Evolutionary conservation across 2,888 invertebrate genomes (phyloP).

Genomic region (Corbicula japonica): DNA sequence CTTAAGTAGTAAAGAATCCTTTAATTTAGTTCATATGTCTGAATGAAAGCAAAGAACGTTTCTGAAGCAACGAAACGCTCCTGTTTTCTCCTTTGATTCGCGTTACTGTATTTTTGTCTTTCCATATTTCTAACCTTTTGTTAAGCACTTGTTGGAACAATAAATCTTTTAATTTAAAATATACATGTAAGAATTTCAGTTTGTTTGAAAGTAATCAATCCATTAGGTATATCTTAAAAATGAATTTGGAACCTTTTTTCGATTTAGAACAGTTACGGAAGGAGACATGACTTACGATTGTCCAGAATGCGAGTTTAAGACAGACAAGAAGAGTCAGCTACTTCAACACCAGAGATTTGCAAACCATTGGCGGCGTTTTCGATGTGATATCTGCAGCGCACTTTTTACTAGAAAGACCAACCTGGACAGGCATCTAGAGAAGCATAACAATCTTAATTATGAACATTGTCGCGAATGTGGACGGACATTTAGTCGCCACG

Average conservation of each 20-base stretch:
- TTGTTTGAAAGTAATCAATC: neutral
- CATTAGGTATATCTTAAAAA: neutral
- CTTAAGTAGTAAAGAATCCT: no score
- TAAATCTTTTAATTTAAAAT: no score
- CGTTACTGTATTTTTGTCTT: no score
- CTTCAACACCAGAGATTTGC: neutral
- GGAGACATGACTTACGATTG: neutral
- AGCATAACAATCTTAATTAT: slow-evolving; percentile 3
- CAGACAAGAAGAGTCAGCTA: neutral
- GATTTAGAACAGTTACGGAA: neutral
- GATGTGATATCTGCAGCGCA: slow-evolving; percentile 24
- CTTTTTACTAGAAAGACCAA: slow-evolving; percentile 33
- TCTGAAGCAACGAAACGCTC: no score
- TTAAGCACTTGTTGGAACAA: no score
- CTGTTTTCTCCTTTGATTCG: no score
- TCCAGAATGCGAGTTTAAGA: neutral
- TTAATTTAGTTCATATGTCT: no score
- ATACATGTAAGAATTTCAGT: neutral
- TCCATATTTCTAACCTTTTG: no score
- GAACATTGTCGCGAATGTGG: slow-evolving; percentile 36
- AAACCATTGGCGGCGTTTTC: slow-evolving; percentile 8
- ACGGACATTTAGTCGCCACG: slow-evolving; percentile 22
- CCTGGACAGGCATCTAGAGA: slow-evolving; percentile 13
- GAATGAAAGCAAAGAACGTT: no score
- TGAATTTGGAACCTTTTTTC: neutral